Percentiles rank a stretch among this genome's conserved stretches.
These are phyloP conservation scores for Brachionus manjavacas DNA, from an alignment of 1,140 invertebrate species.

Conservation along the genomic window DNA sequence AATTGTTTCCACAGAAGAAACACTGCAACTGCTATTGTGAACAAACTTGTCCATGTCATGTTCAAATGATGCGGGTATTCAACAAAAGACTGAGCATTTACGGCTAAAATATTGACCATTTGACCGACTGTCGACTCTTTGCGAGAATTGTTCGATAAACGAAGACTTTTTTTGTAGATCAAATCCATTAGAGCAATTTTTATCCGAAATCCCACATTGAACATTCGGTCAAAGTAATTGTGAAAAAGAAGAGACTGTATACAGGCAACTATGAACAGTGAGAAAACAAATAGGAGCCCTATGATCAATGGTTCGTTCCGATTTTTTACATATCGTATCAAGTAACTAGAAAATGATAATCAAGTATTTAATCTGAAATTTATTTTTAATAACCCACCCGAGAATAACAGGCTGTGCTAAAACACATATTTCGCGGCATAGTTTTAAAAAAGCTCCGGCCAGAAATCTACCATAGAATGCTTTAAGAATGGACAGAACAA, in stretches of 20 bases:
- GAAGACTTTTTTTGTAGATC: slow-evolving; percentile 74
- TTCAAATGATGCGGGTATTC: slow-evolving; percentile 71
- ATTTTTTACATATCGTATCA: slow-evolving; percentile 20
- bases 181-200: slow-evolving; percentile 82
- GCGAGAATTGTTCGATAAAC: slow-evolving; percentile 49
- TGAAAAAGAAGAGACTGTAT: slow-evolving; percentile 78
- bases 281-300: slow-evolving; percentile 73
- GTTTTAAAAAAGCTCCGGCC: not conserved
- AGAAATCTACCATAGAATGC: slow-evolving; percentile 19
- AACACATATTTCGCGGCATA: not conserved
- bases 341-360: not conserved
- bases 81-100: slow-evolving; percentile 60
- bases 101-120: slow-evolving; percentile 63
- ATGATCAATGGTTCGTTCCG: slow-evolving; percentile 61
- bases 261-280: slow-evolving; percentile 71
- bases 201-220: slow-evolving; percentile 78
- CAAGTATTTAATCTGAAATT: not conserved
- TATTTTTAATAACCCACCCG: not conserved
- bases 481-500: not conserved
- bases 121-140: slow-evolving; percentile 61
- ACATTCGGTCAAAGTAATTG: slow-evolving; percentile 54
- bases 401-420: not conserved
- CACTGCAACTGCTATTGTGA: slow-evolving; percentile 78
- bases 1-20: slow-evolving; percentile 81
- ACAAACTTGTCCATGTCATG: slow-evolving; percentile 90